phyloP scores from a whole-genome alignment of 2,797 vertebrate genomes.

The Sebastes cheni region DNA sequence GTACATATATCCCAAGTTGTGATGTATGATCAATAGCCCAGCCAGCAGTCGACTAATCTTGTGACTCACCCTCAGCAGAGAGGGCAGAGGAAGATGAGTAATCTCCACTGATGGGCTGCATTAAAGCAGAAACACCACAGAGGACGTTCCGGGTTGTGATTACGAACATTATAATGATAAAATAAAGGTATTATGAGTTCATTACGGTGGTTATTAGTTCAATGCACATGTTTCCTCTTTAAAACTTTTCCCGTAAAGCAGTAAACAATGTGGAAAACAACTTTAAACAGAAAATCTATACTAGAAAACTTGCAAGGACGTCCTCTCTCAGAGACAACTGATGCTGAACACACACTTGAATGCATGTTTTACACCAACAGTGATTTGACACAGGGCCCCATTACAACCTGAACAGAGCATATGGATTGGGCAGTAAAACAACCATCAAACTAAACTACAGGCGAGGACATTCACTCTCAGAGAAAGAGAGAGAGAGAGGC shows the following conservation, averaged over 20 bases:
- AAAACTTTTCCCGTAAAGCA: neutral
- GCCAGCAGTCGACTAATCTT: slow-evolving; percentile 46
- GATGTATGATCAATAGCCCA: slow-evolving; percentile 63
- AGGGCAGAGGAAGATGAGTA: slow-evolving; percentile 14
- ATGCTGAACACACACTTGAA: slow-evolving; percentile 4
- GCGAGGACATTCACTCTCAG: neutral
- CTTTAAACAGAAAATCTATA: slow-evolving; percentile 15
- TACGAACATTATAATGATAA: neutral
- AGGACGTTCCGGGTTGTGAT: slow-evolving; percentile 9
- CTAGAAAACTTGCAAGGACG: neutral
- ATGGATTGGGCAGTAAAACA: slow-evolving; percentile 4
- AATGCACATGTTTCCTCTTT: neutral
- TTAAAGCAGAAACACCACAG: slow-evolving; percentile 3
- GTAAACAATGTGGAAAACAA: neutral
- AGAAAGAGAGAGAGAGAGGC: neutral
- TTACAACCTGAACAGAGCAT: slow-evolving; percentile 6
- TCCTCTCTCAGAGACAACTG: neutral
- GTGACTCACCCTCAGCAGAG: slow-evolving; percentile 30
- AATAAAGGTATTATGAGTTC: neutral
- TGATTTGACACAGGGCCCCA: slow-evolving; percentile 11
- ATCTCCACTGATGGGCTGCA: slow-evolving; percentile 32
- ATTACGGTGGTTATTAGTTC: neutral
- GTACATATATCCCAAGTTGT: slow-evolving; percentile 53
- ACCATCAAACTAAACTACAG: neutral
- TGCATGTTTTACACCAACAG: slow-evolving; percentile 14